A percentile compares a stretch with the other conserved stretches of the same genome.
Evolutionary conservation across 2,113 vertebrate genomes (phyloP).

Genomic region (Eclectus roratus): DNA sequence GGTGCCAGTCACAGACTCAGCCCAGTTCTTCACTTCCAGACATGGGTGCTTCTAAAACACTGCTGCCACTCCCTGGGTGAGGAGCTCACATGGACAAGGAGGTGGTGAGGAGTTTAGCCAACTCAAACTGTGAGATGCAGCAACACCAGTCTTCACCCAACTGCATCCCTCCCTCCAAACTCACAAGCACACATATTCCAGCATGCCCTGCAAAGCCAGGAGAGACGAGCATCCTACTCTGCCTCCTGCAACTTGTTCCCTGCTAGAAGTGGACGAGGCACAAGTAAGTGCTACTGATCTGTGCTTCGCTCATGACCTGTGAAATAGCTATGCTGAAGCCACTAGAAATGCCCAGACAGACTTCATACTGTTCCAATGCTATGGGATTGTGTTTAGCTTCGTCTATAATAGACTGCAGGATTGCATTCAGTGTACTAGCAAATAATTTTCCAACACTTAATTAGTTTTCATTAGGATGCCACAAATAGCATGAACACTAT

Average conservation of each 20-base stretch:
- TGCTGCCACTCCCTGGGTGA: not conserved
- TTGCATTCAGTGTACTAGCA: not conserved
- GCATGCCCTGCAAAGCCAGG: not conserved
- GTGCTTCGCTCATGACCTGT: not conserved
- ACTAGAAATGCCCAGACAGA: not conserved
- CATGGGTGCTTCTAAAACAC: rapidly evolving
- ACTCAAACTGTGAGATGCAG: not conserved
- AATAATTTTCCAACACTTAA: not conserved
- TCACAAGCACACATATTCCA: rapidly evolving
- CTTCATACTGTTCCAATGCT: not conserved
- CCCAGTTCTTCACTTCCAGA: not conserved
- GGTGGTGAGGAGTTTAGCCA: not conserved
- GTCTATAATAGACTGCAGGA: not conserved
- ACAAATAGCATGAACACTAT: not conserved
- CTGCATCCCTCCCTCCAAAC: not conserved
- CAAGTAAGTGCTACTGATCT: not conserved
- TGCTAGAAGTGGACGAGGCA: not conserved
- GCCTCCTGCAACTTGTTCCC: not conserved
- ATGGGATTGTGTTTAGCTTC: not conserved
- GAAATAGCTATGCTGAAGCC: not conserved
- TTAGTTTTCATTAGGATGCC: conserved; percentile 14
- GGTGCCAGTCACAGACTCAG: not conserved
- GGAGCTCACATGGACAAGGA: not conserved
- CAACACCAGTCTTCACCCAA: not conserved
- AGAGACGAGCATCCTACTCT: rapidly evolving